Evolutionary conservation across 2,797 vertebrate species (phyloP), one percentile per base, ranked within the genome.

Genomic region (Sebastes goodei): DNA sequence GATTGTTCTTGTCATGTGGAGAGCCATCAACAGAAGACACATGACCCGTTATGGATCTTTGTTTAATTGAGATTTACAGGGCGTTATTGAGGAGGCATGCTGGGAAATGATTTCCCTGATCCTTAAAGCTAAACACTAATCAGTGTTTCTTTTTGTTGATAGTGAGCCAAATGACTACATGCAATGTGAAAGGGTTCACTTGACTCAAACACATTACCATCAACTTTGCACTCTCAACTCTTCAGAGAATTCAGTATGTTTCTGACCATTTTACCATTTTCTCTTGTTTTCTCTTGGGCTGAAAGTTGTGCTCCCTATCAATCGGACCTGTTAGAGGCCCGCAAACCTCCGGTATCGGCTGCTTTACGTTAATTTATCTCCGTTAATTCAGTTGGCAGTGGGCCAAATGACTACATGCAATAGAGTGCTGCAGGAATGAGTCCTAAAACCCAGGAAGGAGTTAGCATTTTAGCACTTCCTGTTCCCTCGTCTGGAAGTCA

Each of bases 1-100:
- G 80, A 88, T 81, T 79, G 78, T 85, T 88, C 10, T 27, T 30
- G 52, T 86, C 80, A 56, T 76, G 59, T 1, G 64, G 75, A 70
- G 76, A 69, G 32, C 79, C 65, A 49, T 81, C 64, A 59, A 20
- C 65, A 46, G 2, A 59, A 60, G 74, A 65, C 49, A 3, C 7
- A 42, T 63, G 74, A 86, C 63, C 73, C 29, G 12, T 46, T 42
- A 17, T 3, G 71, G 55, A 65, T 60, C 63, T 83, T 7, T 70
- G 71, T 49, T 68, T 62, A 56, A 73, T 27, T 55, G 29, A 38
- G 52, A 49, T 65, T 30, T 12, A 6, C n/a, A 8, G 14, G 21
- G n/a, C 25, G 71, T 33, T 23, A 14, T 4, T 49, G 7, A 11
- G 20, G 46, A 30, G 25, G 21, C 27, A 65, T 29, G 20, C 71